Base-by-base conservation (phyloP, 1,140 invertebrate genomes). In the Melitaea cinxia region DNA sequence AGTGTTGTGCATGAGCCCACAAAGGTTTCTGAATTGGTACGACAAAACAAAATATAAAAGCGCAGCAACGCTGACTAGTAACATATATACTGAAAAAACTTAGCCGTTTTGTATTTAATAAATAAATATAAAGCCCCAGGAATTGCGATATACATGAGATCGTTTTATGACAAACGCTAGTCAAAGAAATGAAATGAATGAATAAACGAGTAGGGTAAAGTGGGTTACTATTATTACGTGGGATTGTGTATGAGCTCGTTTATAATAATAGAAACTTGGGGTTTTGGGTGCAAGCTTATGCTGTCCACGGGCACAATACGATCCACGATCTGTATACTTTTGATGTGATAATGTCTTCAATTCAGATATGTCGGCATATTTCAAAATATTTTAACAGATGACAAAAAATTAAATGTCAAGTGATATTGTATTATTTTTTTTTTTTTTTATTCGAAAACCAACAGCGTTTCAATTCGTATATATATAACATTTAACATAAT, bases 341-440 rank as follows among this genome's bases (percentile, higher is more conserved):
- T 21, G 19, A 50, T 35, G 30, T 24, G 45, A 35, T 50, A 28
- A 60, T 60, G 28, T 60, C 45, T 58, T 58, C n/a, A n/a, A n/a
- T n/a, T n/a, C n/a, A n/a, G n/a, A n/a, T n/a, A n/a, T n/a, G n/a
- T n/a, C n/a, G n/a, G n/a, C n/a, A n/a, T n/a, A n/a, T n/a, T n/a
- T n/a, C n/a, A n/a, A n/a, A n/a, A n/a, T n/a, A n/a, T n/a, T n/a
- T n/a, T n/a, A n/a, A n/a, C n/a, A n/a, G n/a, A n/a, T n/a, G n/a
- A n/a, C n/a, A n/a, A n/a, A n/a, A n/a, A n/a, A n/a, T n/a, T n/a
- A n/a, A n/a, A n/a, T n/a, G n/a, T n/a, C n/a, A n/a, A n/a, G n/a
- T n/a, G n/a, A n/a, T n/a, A n/a, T 28, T 28, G 26, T 28, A 28
- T 28, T 28, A 4, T 28, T 28, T 28, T 28, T 28, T n/a, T n/a